phyloP scores from a whole-genome alignment of 1,140 invertebrate genomes.

The Xylocopa sonorina region DNA sequence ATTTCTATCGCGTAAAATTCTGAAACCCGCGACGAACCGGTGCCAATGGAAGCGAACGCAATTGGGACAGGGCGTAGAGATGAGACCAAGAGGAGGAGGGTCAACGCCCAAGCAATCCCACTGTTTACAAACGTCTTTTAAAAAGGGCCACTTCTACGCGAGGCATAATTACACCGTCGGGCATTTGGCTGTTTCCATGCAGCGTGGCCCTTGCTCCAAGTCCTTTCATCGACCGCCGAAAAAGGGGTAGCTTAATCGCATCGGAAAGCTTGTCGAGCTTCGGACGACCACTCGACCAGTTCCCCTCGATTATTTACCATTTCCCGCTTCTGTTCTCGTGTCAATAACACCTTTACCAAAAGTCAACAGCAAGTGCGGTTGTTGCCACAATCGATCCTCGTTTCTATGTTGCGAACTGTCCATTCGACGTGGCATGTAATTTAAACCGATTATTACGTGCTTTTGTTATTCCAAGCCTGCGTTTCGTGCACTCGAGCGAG shows the following conservation, averaged over 20 bases:
- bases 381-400: slow-evolving; percentile 13
- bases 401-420: not conserved
- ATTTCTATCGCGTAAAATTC: not conserved
- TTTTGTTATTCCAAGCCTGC: no score
- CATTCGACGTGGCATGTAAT: not conserved
- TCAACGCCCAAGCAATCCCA: slow-evolving; percentile 25
- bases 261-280: no score
- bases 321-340: slow-evolving; percentile 5
- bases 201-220: not conserved
- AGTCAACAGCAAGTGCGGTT: slow-evolving; percentile 6
- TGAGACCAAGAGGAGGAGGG: slow-evolving; percentile 17
- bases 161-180: not conserved
- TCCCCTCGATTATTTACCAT: slow-evolving; percentile 7
- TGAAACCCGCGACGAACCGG: not conserved
- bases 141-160: not conserved
- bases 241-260: not conserved
- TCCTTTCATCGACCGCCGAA: not conserved
- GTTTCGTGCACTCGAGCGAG: no score
- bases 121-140: slow-evolving; percentile 37
- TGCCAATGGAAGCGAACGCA: not conserved
- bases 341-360: not conserved
- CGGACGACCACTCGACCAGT: not conserved
- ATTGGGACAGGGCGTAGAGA: not conserved
- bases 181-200: not conserved
- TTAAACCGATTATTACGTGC: no score